A percentile compares a stretch with the other conserved stretches of the same genome.
Conservation (phyloP, 1,140 invertebrate genomes). For the Ceratina japonica region DNA sequence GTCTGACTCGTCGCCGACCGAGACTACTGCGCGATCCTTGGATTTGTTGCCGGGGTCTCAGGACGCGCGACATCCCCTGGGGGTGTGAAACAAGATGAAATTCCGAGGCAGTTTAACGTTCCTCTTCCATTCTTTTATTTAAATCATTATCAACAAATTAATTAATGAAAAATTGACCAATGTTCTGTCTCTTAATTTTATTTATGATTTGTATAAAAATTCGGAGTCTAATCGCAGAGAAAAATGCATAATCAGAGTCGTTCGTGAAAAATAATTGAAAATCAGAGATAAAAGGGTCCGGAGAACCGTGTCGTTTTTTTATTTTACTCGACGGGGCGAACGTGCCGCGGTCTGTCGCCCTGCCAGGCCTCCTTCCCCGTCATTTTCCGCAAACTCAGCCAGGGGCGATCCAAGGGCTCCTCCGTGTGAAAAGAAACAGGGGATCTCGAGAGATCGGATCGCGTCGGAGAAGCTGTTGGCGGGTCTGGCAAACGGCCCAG, state of each 20-base stretch:
- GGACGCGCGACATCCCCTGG: not conserved
- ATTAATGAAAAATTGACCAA: no score
- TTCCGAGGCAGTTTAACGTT: no score
- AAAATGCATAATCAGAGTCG: no score
- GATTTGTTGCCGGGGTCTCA: not conserved
- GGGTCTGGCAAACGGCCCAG: slow-evolving; percentile 15
- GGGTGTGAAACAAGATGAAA: not conserved
- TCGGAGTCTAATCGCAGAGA: no score
- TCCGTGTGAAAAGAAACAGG: not conserved
- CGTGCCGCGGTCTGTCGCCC: not conserved
- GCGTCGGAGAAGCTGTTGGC: not conserved
- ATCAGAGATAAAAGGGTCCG: no score
- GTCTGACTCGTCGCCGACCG: slow-evolving; percentile 12
- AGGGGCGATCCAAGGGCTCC: not conserved
- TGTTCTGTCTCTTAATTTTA: no score
- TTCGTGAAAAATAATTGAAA: no score
- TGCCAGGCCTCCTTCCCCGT: not conserved
- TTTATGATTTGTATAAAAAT: no score
- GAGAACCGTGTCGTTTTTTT: not conserved
- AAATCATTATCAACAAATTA: no score
- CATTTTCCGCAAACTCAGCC: slow-evolving; percentile 22
- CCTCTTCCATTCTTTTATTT: no score
- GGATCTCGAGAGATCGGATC: slow-evolving; percentile 1
- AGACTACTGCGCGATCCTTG: not conserved
- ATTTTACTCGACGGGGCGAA: not conserved